These are phyloP conservation scores for Perithous albicinctus DNA, from an alignment of 2,888 invertebrate genomes.

Conservation along the genomic window DNA sequence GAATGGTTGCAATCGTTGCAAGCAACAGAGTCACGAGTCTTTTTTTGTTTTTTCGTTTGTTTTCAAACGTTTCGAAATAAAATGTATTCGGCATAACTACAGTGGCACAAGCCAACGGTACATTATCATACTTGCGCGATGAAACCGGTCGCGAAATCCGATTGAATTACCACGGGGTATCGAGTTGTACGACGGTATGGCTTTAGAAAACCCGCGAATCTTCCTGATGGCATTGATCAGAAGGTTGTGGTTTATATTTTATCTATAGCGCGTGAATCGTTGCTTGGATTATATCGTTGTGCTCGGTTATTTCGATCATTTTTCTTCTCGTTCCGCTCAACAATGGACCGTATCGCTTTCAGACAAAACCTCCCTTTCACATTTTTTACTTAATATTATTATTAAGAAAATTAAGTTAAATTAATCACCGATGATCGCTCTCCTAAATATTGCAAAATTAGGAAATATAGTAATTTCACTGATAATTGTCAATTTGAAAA, in stretches of 20 bases:
- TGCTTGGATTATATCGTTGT: background rate
- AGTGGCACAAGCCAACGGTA: background rate
- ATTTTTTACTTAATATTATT: no score
- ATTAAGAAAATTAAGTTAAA: no score
- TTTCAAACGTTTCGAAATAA: slow-evolving; percentile 54
- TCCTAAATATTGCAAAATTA: background rate
- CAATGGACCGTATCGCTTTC: no score
- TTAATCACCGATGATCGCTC: no score
- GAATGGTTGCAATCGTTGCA: slow-evolving; percentile 12
- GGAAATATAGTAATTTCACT: background rate
- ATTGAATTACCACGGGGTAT: background rate
- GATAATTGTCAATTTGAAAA: background rate
- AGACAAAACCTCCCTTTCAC: no score
- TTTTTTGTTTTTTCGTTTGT: slow-evolving; percentile 14
- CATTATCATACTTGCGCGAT: background rate
- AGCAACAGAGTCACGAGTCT: background rate
- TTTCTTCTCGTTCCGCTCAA: background rate
- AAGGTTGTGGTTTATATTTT: background rate
- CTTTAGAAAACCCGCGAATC: background rate
- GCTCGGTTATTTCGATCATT: background rate
- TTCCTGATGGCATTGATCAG: background rate
- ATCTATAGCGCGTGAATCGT: background rate
- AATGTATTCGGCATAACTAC: slow-evolving; percentile 9
- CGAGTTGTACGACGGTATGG: background rate
- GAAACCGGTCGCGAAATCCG: background rate